phyloP scores from a whole-genome alignment of 2,797 vertebrate species.

The Smutsia temminckii region DNA sequence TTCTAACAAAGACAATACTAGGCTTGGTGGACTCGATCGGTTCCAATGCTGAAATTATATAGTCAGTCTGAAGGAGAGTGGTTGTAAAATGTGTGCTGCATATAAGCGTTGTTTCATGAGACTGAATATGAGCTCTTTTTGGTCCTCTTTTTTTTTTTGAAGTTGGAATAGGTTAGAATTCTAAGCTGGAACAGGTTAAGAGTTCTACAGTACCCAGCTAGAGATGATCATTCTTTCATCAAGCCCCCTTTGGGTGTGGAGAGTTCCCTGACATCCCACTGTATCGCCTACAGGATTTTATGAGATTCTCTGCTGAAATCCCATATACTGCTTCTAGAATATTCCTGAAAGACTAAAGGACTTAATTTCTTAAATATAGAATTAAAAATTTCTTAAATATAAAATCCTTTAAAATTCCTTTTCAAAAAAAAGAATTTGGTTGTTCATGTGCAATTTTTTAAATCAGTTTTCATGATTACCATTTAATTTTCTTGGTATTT shows the following conservation, averaged over 20 bases:
- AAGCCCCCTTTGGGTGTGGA: neutral
- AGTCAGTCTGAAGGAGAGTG: neutral
- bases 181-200: neutral
- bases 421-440: neutral
- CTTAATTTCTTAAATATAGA: neutral
- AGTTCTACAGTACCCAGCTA: neutral
- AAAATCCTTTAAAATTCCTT: neutral
- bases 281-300: neutral
- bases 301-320: neutral
- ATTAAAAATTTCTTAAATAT: constrained; percentile 2
- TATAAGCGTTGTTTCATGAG: neutral
- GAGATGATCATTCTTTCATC: neutral
- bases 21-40: neutral
- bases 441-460: neutral
- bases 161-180: neutral
- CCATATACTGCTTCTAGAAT: neutral
- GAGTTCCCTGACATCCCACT: neutral
- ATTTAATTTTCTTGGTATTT: constrained; percentile 33
- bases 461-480: neutral
- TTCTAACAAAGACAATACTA: neutral
- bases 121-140: neutral
- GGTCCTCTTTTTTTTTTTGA: neutral
- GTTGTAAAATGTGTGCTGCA: neutral
- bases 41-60: neutral
- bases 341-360: too few species aligned